phyloP scores from a whole-genome alignment of 2,888 invertebrate genomes.

The Eilema caniola region DNA sequence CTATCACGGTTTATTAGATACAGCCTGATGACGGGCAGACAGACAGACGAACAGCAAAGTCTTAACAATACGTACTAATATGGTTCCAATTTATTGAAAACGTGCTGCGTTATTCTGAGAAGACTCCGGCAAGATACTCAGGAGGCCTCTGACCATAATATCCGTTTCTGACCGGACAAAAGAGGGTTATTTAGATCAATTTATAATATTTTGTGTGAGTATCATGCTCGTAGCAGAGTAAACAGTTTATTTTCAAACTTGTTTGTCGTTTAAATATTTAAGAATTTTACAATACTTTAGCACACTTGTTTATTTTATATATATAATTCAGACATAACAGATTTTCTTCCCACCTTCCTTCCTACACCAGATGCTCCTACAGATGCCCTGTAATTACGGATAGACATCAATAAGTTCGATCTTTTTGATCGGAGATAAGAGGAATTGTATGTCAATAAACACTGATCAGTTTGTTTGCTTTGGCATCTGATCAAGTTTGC shows the following conservation, averaged over 20 bases:
- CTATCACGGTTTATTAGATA: too few relatives aligned
- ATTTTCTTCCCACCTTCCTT: not conserved
- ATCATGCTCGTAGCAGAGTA: not conserved
- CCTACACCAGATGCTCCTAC: conserved; percentile 41
- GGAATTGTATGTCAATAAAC: conserved; percentile 63
- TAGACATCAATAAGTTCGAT: conserved; percentile 57
- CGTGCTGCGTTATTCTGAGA: too few relatives aligned
- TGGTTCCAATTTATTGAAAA: too few relatives aligned
- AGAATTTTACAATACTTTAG: not conserved
- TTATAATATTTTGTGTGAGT: too few relatives aligned
- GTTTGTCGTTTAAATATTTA: not conserved
- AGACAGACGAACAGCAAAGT: too few relatives aligned
- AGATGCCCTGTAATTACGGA: conserved; percentile 36
- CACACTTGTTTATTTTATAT: not conserved
- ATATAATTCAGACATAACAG: not conserved
- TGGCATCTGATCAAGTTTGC: conserved; percentile 64
- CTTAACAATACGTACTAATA: too few relatives aligned
- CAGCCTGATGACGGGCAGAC: too few relatives aligned
- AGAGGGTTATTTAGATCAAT: too few relatives aligned
- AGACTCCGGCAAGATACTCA: too few relatives aligned
- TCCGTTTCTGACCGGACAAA: too few relatives aligned
- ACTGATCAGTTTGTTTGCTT: conserved; percentile 59
- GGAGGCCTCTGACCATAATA: too few relatives aligned
- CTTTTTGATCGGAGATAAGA: conserved; percentile 64
- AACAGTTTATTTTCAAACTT: not conserved